Conservation (phyloP, 2,888 invertebrate species). For the Ectemnius continuus region DNA sequence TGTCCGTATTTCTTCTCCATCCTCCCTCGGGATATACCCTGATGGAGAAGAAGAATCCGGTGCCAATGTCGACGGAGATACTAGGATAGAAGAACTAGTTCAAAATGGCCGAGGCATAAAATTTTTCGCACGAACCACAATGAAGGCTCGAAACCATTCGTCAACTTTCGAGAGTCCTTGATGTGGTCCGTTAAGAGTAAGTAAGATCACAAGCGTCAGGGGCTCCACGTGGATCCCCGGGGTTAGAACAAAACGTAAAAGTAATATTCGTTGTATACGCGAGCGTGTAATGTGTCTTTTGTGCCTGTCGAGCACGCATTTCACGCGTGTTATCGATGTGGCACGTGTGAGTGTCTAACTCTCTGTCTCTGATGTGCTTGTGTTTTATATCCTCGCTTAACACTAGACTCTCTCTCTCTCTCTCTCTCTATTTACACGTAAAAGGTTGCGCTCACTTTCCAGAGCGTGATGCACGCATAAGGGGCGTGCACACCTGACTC, state of each 20-base stretch:
- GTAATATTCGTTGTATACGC: conserved; percentile 66
- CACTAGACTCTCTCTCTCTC: conserved; percentile 28
- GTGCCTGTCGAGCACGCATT: conserved; percentile 24
- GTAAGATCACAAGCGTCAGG: conserved; percentile 77
- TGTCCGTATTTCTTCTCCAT: conserved; percentile 43
- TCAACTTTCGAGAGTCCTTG: conserved; percentile 69
- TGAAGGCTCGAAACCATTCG: conserved; percentile 65
- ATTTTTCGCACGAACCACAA: conserved; percentile 68
- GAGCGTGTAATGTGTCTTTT: conserved; percentile 45
- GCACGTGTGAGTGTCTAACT: not conserved
- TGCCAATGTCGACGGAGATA: conserved; percentile 6
- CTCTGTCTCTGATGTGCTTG: conserved; percentile 29
- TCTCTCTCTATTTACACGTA: conserved; percentile 56
- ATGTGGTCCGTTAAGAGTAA: conserved; percentile 66
- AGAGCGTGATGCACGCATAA: conserved; percentile 43
- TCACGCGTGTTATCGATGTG: conserved; percentile 4
- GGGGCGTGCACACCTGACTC: conserved; percentile 23
- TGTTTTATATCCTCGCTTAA: conserved; percentile 48
- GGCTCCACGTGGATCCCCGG: conserved; percentile 62
- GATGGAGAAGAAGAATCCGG: conserved; percentile 37
- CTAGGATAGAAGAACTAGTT: conserved; percentile 26
- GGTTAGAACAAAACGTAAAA: conserved; percentile 72
- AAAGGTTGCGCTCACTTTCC: conserved; percentile 57
- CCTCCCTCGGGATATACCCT: conserved; percentile 35
- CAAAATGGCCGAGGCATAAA: conserved; percentile 71